phyloP scores from a whole-genome alignment of 2,797 vertebrate genomes.

The Serranus cabrilla region DNA sequence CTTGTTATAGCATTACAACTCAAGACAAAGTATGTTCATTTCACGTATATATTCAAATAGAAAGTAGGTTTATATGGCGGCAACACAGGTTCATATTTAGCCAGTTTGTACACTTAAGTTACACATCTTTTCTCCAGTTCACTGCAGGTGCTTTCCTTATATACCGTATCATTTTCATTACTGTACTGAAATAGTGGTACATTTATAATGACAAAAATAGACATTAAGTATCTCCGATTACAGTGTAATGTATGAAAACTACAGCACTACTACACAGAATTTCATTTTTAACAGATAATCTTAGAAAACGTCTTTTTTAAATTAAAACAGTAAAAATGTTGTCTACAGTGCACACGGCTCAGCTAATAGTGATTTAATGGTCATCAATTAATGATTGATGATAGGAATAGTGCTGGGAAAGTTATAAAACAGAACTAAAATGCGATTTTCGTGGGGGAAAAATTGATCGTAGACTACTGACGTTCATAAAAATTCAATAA shows the following conservation, averaged over 20 bases:
- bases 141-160: background rate
- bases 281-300: too few relatives aligned
- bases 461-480: background rate
- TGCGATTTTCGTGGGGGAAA: conserved; percentile 19
- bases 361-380: background rate
- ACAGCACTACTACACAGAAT: too few relatives aligned
- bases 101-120: background rate
- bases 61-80: background rate
- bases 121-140: background rate
- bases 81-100: background rate
- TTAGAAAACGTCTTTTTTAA: too few relatives aligned
- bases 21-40: too few relatives aligned
- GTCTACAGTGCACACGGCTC: too few relatives aligned
- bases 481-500: conserved; percentile 1
- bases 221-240: background rate
- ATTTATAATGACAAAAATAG: background rate
- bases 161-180: background rate
- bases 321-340: too few relatives aligned
- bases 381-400: background rate
- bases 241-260: too few relatives aligned
- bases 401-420: too few relatives aligned
- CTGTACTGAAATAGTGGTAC: background rate
- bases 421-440: background rate
- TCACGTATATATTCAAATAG: too few relatives aligned
- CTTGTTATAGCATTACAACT: too few relatives aligned